Evolutionary conservation across 2,888 invertebrate species (phyloP).

Genomic region (Entomobrya proxima): DNA sequence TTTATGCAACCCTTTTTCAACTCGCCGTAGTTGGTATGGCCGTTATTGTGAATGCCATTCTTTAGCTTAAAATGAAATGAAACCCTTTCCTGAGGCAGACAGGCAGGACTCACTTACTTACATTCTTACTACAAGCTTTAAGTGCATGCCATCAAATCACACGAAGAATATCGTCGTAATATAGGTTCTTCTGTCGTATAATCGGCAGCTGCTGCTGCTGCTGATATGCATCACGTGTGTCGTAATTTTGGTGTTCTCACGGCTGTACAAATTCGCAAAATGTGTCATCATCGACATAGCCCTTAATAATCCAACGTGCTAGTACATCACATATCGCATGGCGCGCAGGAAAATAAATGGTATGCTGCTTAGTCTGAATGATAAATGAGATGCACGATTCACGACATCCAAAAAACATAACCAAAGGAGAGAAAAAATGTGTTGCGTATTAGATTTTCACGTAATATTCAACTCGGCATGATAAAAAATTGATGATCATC

Average conservation of each 20-base stretch:
- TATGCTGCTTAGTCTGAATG: conserved; percentile 18
- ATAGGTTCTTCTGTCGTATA: not conserved
- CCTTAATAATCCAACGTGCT: conserved; percentile 9
- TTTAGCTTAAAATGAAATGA: not conserved
- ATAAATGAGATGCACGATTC: conserved; percentile 56
- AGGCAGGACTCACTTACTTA: not conserved
- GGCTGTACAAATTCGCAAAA: conserved; percentile 37
- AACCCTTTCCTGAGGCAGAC: conserved; percentile 2
- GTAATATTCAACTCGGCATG: conserved; percentile 34
- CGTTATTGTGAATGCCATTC: too few species aligned
- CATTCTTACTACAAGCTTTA: too few species aligned
- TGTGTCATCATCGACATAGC: conserved; percentile 29
- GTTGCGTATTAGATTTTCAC: conserved; percentile 23
- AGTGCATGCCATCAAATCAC: conserved; percentile 2
- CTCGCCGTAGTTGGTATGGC: too few species aligned
- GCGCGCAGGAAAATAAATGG: not conserved
- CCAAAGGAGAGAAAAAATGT: not conserved
- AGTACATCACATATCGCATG: not conserved
- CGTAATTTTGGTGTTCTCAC: conserved; percentile 34
- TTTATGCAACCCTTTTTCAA: not conserved
- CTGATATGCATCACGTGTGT: conserved; percentile 19
- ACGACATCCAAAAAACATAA: conserved; percentile 36
- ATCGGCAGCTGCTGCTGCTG: conserved; percentile 15
- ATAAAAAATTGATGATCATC: not conserved
- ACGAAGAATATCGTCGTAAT: conserved; percentile 14